Conservation (phyloP, 1,140 invertebrate genomes). For the Scaptomyza graminum region DNA sequence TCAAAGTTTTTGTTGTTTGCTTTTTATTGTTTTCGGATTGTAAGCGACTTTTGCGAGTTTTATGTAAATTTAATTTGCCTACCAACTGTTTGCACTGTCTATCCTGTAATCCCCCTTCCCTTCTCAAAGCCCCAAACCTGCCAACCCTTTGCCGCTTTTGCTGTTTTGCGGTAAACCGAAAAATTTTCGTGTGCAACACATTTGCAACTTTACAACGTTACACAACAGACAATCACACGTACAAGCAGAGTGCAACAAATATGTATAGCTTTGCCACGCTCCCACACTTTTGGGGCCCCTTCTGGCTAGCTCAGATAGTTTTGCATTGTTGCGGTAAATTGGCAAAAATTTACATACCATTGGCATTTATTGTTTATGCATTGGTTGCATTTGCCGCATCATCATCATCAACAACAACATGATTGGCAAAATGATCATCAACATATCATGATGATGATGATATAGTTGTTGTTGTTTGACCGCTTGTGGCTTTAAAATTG, state of each 20-base stretch:
- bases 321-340: slow-evolving; percentile 77
- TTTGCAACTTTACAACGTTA: slow-evolving; percentile 53
- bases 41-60: slow-evolving; percentile 22
- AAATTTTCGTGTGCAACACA: slow-evolving; percentile 63
- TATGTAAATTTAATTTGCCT: slow-evolving; percentile 70
- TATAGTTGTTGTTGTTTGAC: slow-evolving; percentile 17
- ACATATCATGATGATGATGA: slow-evolving; percentile 3
- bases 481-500: slow-evolving; percentile 65
- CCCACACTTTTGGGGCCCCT: slow-evolving; percentile 1
- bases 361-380: slow-evolving; percentile 76
- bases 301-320: slow-evolving; percentile 55
- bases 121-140: background rate
- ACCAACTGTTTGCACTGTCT: slow-evolving; percentile 30
- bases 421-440: slow-evolving; percentile 22
- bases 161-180: slow-evolving; percentile 68
- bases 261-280: slow-evolving; percentile 3
- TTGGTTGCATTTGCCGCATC: slow-evolving; percentile 42
- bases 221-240: slow-evolving; percentile 12
- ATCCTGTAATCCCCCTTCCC: background rate
- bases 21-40: slow-evolving; percentile 23
- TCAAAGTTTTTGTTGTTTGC: background rate
- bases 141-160: slow-evolving; percentile 14
- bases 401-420: slow-evolving; percentile 23
- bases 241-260: background rate
- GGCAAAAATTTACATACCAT: slow-evolving; percentile 74